Evolutionary conservation across 2,113 vertebrate genomes (phyloP).

Genomic region (Prinia subflava): DNA sequence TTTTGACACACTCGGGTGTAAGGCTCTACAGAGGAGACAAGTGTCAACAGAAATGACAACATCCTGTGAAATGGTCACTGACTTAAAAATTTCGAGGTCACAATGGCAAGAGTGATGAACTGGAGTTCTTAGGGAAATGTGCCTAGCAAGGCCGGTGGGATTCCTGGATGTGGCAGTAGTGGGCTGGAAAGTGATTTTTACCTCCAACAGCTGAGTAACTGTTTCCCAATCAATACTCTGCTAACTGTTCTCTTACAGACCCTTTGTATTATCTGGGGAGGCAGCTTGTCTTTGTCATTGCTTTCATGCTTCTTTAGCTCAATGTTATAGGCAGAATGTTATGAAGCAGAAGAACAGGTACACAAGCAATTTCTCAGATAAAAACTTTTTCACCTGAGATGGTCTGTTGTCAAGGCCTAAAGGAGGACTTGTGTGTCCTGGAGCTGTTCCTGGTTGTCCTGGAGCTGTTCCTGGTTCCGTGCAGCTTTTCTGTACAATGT

Average conservation of each 20-base stretch:
- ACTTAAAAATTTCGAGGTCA: not conserved
- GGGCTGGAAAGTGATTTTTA: not conserved
- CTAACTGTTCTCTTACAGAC: not conserved
- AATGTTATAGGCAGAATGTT: not conserved
- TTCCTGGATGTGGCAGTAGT: not conserved
- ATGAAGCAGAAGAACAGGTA: not conserved
- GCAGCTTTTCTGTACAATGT: fast-evolving
- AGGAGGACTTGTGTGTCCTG: not conserved
- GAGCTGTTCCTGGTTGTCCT: not conserved
- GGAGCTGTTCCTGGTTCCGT: not conserved
- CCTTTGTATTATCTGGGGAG: not conserved
- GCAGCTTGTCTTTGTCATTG: not conserved
- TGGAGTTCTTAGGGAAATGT: not conserved
- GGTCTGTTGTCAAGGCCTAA: not conserved
- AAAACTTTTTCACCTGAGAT: not conserved
- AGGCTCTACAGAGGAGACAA: not conserved
- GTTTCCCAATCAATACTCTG: not conserved
- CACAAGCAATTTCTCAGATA: not conserved
- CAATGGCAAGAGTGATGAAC: not conserved
- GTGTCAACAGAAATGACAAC: not conserved
- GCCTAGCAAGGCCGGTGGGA: not conserved
- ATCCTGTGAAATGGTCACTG: not conserved
- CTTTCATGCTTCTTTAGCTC: not conserved
- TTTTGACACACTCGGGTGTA: not conserved
- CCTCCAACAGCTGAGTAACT: not conserved